Base-by-base conservation (phyloP, 2,797 vertebrate genomes). In the Hafferia zeledoni region DNA sequence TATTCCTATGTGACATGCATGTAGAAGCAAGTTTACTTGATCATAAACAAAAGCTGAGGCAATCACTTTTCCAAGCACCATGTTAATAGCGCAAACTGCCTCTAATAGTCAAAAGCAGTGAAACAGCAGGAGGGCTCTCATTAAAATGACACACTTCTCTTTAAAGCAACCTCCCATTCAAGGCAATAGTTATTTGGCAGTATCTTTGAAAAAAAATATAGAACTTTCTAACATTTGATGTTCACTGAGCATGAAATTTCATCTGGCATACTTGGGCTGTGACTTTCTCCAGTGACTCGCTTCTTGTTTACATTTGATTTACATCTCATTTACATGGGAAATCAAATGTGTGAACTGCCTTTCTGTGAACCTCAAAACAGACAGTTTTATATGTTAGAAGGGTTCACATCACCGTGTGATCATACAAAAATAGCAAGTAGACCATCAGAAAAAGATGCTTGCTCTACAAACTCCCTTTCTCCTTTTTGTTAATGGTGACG, bases 21-120 rank as follows among this genome's bases (percentile, higher is more conserved):
- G 35, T 50, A 61, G 27, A 18, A 80, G 24, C 59, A 65, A n/a
- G 43, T 92, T 86, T 91, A 35, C 87, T 35, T 67, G 55, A 5
- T 63, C 86, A 43, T 43, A 79, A 93, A 92, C 74, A 92, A 87
- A 95, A 82, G 82, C 71, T 80, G 83, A 96, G 79, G 74, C 82
- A 90, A 88, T 88, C 92, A 46, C 35, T 86, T 95, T 90, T 91
- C 75, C 72, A 77, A 87, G 69, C 64, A 83, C 63, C 82, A 37
- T 4, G 6, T 84, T 95, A 85, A 87, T 91, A 83, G 71, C 59
- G 63, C 84, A 94, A 97, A 93, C 77, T 96, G 59, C 92, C 82
- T 91, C 93, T 86, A 96, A 90, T 69, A 93, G 78, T 87, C 88
- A 89, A 94, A 96, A 94, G 44, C 41, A 87, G 57, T 55, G 69